Percentiles rank a stretch among this genome's conserved stretches.
These are phyloP conservation scores for Pseudomyrmex cubaensis DNA, from an alignment of 1,140 invertebrate genomes.

Conservation along the genomic window DNA sequence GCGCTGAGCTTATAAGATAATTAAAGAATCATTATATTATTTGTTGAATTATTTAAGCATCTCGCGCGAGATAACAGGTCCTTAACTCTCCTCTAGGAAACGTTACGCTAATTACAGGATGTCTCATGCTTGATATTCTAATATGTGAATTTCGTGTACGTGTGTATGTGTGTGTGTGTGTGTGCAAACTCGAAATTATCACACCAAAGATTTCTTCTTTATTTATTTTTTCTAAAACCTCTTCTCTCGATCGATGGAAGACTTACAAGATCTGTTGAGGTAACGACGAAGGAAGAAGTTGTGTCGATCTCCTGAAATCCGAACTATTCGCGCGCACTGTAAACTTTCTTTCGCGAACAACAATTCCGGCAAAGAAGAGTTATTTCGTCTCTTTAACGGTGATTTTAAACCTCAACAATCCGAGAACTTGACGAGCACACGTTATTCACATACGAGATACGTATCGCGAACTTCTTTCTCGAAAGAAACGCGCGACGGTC, in stretches of 20 bases:
- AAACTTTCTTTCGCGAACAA: background rate
- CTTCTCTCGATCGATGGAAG: background rate
- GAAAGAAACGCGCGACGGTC: background rate
- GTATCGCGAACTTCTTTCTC: constrained; percentile 19
- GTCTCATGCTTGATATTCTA: too few relatives aligned
- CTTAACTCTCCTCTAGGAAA: too few relatives aligned
- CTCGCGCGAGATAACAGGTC: background rate
- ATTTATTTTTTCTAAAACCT: background rate
- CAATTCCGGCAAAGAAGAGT: background rate
- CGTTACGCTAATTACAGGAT: too few relatives aligned
- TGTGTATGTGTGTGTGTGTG: too few relatives aligned
- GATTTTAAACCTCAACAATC: background rate
- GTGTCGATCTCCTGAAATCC: background rate
- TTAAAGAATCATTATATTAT: constrained; percentile 20
- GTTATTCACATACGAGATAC: constrained; percentile 1
- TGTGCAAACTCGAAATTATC: too few relatives aligned
- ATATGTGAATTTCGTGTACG: too few relatives aligned
- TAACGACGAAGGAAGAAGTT: background rate
- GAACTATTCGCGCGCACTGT: constrained; percentile 15
- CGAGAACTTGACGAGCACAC: background rate
- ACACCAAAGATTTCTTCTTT: background rate
- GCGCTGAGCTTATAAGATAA: background rate
- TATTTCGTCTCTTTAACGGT: constrained; percentile 8
- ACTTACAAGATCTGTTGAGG: constrained; percentile 28
- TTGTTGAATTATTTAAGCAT: background rate